Evolutionary conservation across 53 echinoderm and acorn worm genomes (phyloP), one percentile per base, ranked within the genome.

Genomic region (Echinometra lucunter): DNA sequence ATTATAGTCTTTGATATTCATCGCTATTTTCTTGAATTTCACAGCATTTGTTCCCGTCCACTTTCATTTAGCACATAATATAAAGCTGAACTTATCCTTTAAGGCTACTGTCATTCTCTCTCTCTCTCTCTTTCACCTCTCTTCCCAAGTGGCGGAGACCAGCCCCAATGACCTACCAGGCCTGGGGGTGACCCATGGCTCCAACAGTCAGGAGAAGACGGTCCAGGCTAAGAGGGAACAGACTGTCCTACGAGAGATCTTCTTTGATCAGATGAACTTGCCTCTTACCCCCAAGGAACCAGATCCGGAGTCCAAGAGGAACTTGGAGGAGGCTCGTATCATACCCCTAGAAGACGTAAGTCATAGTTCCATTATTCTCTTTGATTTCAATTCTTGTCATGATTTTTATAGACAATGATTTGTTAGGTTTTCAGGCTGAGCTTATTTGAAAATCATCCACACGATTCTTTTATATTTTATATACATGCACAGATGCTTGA

Each of bases 341-440:
- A 99, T 99, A 27, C 99, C 99, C 1, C 91, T 98, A 45, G 98
- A 99, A 94, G 99, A 99, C 78, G 99, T 99, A 93, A 98, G 99
- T 98, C n/a, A 57, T 19, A 69, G 7, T 32, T 32, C 25, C 21
- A 19, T 32, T 69, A 28, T 34, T 32, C 69, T 32, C 69, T 69
- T 69, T 34, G 7, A 69, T 69, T 34, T 1, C 30, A 7, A 8
- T 34, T 69, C 69, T 69, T 32, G 7, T 63, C 25, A 63, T 23
- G 53, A 13, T 53, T 13, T 53, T 9, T 53, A 53, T 9, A 53
- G 53, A 53, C 53, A 9, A 53, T 53, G 53, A 4, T 53, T 13
- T 53, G 0, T 0, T 53, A 53, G 53, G 13, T 53, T 53, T n/a
- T n/a, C n/a, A n/a, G n/a, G n/a, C n/a, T n/a, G n/a, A n/a, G n/a